A percentile compares a stretch with the other conserved stretches of the same genome.
phyloP scores from a whole-genome alignment of 2,888 invertebrate species.

The Homarus gammarus region DNA sequence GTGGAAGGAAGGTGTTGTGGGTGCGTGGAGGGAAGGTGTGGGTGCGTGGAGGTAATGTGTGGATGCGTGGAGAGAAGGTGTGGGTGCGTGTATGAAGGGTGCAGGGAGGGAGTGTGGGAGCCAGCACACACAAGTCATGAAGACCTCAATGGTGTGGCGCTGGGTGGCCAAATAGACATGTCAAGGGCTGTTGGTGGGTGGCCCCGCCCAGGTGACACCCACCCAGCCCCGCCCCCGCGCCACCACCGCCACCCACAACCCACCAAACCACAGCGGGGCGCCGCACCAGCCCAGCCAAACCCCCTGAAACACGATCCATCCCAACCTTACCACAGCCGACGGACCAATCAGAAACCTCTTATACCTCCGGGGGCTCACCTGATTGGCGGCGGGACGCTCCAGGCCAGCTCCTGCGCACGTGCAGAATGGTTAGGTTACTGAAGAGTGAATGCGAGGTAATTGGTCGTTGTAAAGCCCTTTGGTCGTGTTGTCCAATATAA shows the following conservation, averaged over 20 bases:
- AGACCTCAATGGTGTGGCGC: no score
- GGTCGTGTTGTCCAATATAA: constrained; percentile 64
- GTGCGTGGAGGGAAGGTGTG: no score
- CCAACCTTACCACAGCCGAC: background rate
- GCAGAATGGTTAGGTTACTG: constrained; percentile 10
- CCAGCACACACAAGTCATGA: no score
- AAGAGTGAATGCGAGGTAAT: constrained; percentile 62
- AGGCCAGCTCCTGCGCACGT: background rate
- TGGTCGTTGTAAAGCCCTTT: constrained; percentile 63
- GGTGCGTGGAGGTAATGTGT: no score
- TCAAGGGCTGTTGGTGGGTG: no score
- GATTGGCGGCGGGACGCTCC: constrained; percentile 15
- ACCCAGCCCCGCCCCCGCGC: no score
- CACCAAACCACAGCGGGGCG: constrained; percentile 52
- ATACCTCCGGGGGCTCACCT: background rate
- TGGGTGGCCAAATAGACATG: no score
- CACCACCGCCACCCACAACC: constrained; percentile 43
- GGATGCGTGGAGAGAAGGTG: no score
- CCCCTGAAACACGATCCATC: background rate
- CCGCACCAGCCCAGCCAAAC: constrained; percentile 10
- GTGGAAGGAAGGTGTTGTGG: no score
- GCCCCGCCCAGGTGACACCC: no score
- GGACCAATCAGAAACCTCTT: constrained; percentile 34
- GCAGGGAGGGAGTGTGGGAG: no score
- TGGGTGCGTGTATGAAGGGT: no score